A percentile compares a stretch with the other conserved stretches of the same genome.
phyloP scores from a whole-genome alignment of 2,888 invertebrate genomes.

The Lycocerus yunnanus region DNA sequence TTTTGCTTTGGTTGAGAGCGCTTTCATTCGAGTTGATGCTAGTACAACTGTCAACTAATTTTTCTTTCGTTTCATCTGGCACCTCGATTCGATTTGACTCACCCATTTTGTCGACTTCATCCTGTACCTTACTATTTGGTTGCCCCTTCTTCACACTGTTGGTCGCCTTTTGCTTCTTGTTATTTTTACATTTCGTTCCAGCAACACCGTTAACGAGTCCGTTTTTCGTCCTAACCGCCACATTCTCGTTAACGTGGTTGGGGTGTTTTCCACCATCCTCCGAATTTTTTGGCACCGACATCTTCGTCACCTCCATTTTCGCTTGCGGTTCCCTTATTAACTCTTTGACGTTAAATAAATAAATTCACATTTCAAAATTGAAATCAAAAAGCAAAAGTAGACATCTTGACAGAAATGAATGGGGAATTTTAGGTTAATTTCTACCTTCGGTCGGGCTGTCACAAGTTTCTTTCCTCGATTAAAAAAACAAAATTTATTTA shows the following conservation, averaged over 20 bases:
- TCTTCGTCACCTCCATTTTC: not conserved
- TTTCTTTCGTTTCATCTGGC: not conserved
- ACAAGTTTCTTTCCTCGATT: not conserved
- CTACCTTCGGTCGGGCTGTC: constrained; percentile 11
- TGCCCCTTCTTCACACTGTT: constrained; percentile 1
- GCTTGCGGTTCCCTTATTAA: constrained; percentile 12
- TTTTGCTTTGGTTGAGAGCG: constrained; percentile 8
- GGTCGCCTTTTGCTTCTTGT: constrained; percentile 27
- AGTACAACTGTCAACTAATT: not conserved
- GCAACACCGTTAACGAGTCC: constrained; percentile 42
- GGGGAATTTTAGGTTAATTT: constrained; percentile 38
- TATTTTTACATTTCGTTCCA: constrained; percentile 20
- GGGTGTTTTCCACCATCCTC: constrained; percentile 2
- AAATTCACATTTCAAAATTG: constrained; percentile 27
- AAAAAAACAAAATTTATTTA: not conserved
- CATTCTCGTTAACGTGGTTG: constrained; percentile 11
- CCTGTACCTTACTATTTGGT: not conserved
- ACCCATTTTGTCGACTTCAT: not conserved
- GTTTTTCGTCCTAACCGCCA: constrained; percentile 33
- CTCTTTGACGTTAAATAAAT: not conserved
- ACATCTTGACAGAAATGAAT: constrained; percentile 40
- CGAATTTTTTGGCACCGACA: not conserved
- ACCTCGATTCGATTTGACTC: not conserved
- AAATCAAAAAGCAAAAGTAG: constrained; percentile 40
- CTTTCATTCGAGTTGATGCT: not conserved